Evolutionary conservation across 2,113 vertebrate species (phyloP), one percentile per base, ranked within the genome.

Genomic region (Tragelaphus scriptus): DNA sequence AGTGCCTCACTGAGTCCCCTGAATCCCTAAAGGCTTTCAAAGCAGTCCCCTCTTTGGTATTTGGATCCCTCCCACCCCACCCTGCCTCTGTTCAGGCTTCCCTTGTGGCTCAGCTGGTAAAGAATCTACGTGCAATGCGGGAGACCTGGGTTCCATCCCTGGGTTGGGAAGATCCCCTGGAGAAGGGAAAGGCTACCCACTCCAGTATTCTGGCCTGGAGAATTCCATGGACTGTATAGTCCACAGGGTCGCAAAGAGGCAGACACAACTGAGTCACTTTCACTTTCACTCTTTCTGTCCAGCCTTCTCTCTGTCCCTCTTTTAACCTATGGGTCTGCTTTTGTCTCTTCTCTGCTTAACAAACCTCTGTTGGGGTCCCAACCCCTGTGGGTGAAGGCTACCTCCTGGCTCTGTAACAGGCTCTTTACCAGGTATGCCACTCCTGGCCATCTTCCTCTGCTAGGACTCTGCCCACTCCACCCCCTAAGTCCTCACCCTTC

Each of bases 341-440:
- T 53, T 23, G 59, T 51, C 47, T 53, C 51, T 61, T 15, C 28
- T 6, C 14, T 87, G 28, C 75, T 68, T 13, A 65, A 65, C n/a
- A 65, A 12, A 19, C 36, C 11, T 53, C 10, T 3, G 0, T 1
- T 55, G 59, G 75, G 30, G 10, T 81, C 30, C 65, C 17, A 1
- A 1, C 19, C 2, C 85, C 40, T 4, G 47, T 19, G 6, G 47
- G 3, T 9, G 6, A 30, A 68, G 51, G 8, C 30, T 12, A 3
- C 14, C n/a, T 71, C 25, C n/a, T 40, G 36, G 10, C 53, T 5
- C 17, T 23, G 17, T 7, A 4, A 6, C 2, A 0, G 15, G 53
- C 36, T 30, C 30, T 15, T 81, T 12, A 10, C 7, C 1, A 0
- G 25, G 19, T 11, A 2, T 6, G n/a, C 56, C 12, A 1, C 2